Evolutionary conservation across 2,113 vertebrate species (phyloP).

Genomic region (Rhadina sibilatrix): DNA sequence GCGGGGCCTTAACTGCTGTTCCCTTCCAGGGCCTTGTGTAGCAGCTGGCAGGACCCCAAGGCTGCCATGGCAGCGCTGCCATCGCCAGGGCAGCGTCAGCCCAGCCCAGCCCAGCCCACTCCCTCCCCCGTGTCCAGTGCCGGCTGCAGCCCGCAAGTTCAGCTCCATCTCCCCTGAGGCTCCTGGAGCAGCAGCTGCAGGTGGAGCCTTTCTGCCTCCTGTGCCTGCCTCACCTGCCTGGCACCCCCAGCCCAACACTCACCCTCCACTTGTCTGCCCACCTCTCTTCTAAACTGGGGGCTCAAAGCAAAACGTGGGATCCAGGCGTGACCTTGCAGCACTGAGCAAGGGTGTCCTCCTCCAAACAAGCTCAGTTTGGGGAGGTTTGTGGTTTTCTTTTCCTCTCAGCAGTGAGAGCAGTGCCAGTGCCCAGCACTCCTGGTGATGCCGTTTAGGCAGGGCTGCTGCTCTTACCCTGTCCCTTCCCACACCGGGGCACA

Average conservation of each 20-base stretch:
- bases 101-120: not conserved
- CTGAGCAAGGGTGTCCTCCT: rapidly evolving
- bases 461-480: not conserved
- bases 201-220: not conserved
- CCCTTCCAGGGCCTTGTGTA: not conserved
- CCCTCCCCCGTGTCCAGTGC: rapidly evolving
- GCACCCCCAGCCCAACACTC: not conserved
- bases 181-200: not conserved
- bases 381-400: not conserved
- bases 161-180: rapidly evolving
- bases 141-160: rapidly evolving
- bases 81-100: not conserved
- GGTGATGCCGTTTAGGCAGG: rapidly evolving
- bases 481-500: rapidly evolving
- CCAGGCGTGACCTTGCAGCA: rapidly evolving
- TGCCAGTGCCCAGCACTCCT: not conserved
- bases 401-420: not conserved
- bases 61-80: not conserved
- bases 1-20: not conserved
- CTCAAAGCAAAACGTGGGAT: rapidly evolving
- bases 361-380: rapidly evolving
- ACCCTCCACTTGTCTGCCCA: no score
- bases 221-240: not conserved
- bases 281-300: no score
- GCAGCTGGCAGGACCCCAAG: not conserved